Conservation (phyloP, 2,113 vertebrate species). For the Alaudala cheleensis region DNA sequence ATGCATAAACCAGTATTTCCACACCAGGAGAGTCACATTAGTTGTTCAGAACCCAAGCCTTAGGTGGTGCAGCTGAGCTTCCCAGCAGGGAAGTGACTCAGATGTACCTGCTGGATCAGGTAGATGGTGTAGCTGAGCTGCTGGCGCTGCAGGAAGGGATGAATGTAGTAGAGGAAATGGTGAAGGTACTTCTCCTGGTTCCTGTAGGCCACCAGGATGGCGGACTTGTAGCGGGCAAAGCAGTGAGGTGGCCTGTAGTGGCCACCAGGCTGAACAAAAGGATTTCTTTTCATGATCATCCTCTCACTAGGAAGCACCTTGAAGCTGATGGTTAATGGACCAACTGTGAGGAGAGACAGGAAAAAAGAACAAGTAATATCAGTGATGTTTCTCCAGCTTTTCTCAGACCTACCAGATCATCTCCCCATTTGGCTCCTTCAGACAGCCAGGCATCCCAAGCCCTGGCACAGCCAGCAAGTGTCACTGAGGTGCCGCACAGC, state of each 20-base stretch:
- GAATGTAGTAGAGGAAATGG: conserved; percentile 72
- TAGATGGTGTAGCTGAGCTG: conserved; percentile 74
- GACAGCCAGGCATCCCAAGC: background rate
- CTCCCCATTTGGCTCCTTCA: background rate
- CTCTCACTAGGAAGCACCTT: conserved; percentile 49
- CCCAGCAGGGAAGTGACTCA: background rate
- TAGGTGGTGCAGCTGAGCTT: background rate
- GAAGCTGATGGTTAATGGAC: conserved; percentile 64
- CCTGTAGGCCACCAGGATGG: conserved; percentile 70
- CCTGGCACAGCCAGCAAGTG: background rate
- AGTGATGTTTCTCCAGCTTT: background rate
- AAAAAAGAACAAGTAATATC: background rate
- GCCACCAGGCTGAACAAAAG: conserved; percentile 65
- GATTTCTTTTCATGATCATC: conserved; percentile 64
- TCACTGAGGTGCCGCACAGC: background rate
- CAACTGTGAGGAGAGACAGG: conserved; percentile 55
- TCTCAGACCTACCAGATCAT: background rate
- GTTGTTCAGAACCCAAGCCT: background rate
- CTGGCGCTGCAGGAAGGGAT: conserved; percentile 76
- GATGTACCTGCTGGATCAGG: conserved; percentile 74
- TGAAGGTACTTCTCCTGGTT: conserved; percentile 64
- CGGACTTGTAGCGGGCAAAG: conserved; percentile 65
- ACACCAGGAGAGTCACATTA: background rate
- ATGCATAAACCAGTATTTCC: background rate
- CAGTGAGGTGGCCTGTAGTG: conserved; percentile 71